A percentile compares a stretch with the other conserved stretches of the same genome.
Evolutionary conservation across 2,797 vertebrate genomes (phyloP).

Genomic region (Morus bassanus): DNA sequence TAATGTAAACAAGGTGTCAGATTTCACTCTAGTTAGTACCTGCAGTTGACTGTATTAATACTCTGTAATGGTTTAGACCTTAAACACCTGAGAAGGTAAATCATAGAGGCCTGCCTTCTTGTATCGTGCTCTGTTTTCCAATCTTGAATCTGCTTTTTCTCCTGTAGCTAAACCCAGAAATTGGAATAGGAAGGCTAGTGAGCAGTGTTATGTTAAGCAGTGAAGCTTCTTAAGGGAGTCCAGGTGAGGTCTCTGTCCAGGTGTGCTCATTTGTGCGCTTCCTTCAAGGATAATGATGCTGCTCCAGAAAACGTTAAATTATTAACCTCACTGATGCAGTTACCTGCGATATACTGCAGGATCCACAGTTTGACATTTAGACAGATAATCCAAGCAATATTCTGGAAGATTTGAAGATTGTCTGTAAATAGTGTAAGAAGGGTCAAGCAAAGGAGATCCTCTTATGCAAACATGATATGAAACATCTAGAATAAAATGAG

Average conservation of each 20-base stretch:
- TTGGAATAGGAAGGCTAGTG: not conserved
- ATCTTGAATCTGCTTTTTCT: not conserved
- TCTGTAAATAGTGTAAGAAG: not conserved
- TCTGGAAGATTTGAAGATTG: not conserved
- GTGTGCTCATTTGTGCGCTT: not conserved
- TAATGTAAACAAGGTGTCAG: not conserved
- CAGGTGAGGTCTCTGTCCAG: not conserved
- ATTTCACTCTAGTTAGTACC: not conserved
- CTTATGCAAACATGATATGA: not conserved
- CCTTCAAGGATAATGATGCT: not conserved
- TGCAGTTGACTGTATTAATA: not conserved
- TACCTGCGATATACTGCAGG: not conserved
- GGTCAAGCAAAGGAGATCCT: not conserved
- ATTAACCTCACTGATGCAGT: not conserved
- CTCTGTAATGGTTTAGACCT: not conserved
- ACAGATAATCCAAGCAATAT: not conserved
- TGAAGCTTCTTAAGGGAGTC: not conserved
- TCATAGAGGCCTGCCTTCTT: not conserved
- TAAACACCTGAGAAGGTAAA: not conserved
- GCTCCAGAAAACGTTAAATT: not conserved
- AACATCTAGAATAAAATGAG: not conserved
- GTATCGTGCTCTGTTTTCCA: not conserved
- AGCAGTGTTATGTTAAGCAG: not conserved
- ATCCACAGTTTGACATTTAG: not conserved
- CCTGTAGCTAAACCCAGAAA: not conserved